phyloP scores from a whole-genome alignment of 64 coral and sea anemone genomes.

The Montipora capricornis region DNA sequence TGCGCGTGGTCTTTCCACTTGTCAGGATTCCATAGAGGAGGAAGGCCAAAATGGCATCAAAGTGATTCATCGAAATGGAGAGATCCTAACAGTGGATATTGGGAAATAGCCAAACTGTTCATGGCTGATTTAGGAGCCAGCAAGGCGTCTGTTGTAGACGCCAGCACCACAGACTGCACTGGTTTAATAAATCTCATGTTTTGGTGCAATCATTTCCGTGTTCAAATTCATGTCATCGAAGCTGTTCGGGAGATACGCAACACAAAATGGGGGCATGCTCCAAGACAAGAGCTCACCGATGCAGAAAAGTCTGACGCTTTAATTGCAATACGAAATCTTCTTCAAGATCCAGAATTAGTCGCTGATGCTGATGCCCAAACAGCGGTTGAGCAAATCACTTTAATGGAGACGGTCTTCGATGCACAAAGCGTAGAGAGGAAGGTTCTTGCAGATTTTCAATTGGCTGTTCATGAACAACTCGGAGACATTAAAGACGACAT shows the following conservation, averaged over 20 bases:
- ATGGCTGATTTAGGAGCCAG: constrained; percentile 75
- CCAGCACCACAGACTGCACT: constrained; percentile 61
- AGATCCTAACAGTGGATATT: constrained; percentile 43
- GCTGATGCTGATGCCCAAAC: constrained; percentile 49
- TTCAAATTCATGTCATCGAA: constrained; percentile 13
- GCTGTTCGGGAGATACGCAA: constrained; percentile 65
- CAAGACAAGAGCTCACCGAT: constrained; percentile 59
- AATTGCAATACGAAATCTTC: constrained; percentile 15
- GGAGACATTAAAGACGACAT: constrained; percentile 10
- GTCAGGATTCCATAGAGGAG: constrained; percentile 26
- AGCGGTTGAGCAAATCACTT: constrained; percentile 32
- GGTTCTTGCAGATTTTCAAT: constrained; percentile 51
- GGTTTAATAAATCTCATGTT: constrained; percentile 64
- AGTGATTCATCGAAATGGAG: constrained; percentile 70
- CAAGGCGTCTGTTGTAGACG: constrained; percentile 29
- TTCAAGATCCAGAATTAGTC: constrained; percentile 56
- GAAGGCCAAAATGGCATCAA: constrained; percentile 71
- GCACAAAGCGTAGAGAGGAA: constrained; percentile 50
- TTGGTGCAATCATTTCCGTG: constrained; percentile 50
- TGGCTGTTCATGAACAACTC: constrained; percentile 15
- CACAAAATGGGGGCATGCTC: constrained; percentile 69
- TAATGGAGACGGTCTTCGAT: constrained; percentile 48
- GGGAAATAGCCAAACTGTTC: constrained; percentile 86
- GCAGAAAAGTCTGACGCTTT: constrained; percentile 54
- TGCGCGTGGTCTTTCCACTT: constrained; percentile 76